phyloP scores from a whole-genome alignment of 2,797 vertebrate genomes.

The Arnoldichthys spilopterus region DNA sequence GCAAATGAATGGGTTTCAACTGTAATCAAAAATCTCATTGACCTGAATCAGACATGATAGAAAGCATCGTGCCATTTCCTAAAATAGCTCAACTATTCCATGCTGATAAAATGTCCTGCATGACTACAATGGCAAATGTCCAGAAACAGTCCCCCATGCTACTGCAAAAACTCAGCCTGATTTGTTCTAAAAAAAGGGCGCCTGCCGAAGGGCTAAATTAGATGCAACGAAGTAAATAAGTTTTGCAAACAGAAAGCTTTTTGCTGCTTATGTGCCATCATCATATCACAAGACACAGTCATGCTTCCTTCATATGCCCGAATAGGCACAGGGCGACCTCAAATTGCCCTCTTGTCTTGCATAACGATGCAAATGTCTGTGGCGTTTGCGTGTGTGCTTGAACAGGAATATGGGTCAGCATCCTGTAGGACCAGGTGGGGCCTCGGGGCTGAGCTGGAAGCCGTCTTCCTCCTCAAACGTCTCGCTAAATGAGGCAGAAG shows the following conservation, averaged over 20 bases:
- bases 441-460: slow-evolving; percentile 46
- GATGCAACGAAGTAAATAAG: background rate
- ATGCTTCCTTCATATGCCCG: slow-evolving; percentile 35
- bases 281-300: slow-evolving; percentile 17
- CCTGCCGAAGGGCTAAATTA: background rate
- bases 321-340: slow-evolving; percentile 32
- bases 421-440: slow-evolving; percentile 51
- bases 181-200: slow-evolving; percentile 8
- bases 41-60: background rate
- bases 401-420: slow-evolving; percentile 40
- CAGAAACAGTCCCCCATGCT: background rate
- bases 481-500: slow-evolving; percentile 74
- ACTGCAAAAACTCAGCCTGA: background rate
- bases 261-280: background rate
- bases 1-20: too few relatives aligned
- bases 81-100: background rate
- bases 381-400: slow-evolving; percentile 9
- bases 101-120: background rate
- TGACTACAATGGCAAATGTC: slow-evolving; percentile 12
- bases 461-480: slow-evolving; percentile 53
- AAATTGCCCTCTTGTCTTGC: slow-evolving; percentile 35
- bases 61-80: background rate
- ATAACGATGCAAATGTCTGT: slow-evolving; percentile 12
- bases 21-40: background rate
- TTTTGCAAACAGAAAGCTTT: slow-evolving; percentile 7